phyloP scores from a whole-genome alignment of 2,888 invertebrate genomes.

The Lissocephala sabroskyi region DNA sequence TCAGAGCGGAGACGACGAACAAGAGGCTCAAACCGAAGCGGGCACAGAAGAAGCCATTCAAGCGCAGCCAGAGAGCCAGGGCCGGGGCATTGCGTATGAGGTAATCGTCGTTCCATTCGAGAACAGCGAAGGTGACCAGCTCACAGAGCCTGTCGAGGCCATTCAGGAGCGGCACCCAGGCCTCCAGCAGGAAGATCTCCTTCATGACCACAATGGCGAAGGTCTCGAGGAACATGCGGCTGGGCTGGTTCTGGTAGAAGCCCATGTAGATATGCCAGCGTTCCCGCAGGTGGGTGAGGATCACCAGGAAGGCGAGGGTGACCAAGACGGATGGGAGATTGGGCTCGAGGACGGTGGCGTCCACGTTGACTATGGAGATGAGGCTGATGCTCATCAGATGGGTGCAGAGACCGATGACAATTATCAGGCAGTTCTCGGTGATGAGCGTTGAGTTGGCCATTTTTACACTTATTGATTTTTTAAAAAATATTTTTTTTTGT shows the following conservation, averaged over 20 bases:
- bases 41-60: conserved; percentile 38
- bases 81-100: conserved; percentile 27
- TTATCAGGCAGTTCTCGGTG: conserved; percentile 1
- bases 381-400: conserved; percentile 4
- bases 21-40: conserved; percentile 29
- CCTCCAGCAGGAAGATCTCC: conserved; percentile 42
- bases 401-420: background rate
- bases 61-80: conserved; percentile 39
- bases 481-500: background rate
- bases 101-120: conserved; percentile 33
- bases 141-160: conserved; percentile 33
- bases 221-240: conserved; percentile 39
- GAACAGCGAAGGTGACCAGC: conserved; percentile 31
- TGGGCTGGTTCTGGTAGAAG: conserved; percentile 25
- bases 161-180: conserved; percentile 50
- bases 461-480: no score
- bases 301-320: conserved; percentile 41
- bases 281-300: conserved; percentile 41
- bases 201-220: conserved; percentile 36
- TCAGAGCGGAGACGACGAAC: no score
- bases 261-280: conserved; percentile 14
- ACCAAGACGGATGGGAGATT: conserved; percentile 51
- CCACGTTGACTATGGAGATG: conserved; percentile 7
- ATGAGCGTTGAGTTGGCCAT: background rate
- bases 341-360: conserved; percentile 31